Evolutionary conservation across 2,888 invertebrate species (phyloP), one percentile per base, ranked within the genome.

Genomic region (Cephonodes hylas): DNA sequence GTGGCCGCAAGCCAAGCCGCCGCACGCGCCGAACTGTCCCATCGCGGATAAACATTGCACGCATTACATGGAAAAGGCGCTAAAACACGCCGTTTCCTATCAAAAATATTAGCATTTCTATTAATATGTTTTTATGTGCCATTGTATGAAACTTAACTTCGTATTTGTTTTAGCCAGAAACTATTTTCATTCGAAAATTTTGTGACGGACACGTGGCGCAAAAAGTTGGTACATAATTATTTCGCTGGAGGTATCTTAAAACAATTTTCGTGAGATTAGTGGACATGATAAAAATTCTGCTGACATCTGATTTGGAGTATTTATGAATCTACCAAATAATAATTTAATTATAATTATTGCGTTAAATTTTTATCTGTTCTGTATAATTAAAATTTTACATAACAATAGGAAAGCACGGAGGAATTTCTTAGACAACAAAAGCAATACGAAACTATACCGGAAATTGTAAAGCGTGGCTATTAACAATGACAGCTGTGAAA

Each of bases 1-100:
- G 72, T 71, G 75, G 79, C 82, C 83, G 67, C 66, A 45, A 38
- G 46, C 58, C 45, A 56, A 56, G 23, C 27, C 15, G n/a, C 42
- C 8, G 27, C 18, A 7, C 42, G 27, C 13, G 42, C 53, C 22
- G 6, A 13, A 2, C 25, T 20, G 23, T n/a, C 20, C 6, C 22
- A 7, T 38, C 23, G 10, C 10, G 15, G 34, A 3, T 1, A 8
- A 3, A 34, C 34, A 0, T 13, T 4, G 2, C 13, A 34, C 13
- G 13, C 34, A 34, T 34, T 34, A 2, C 34, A 34, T 13, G 13
- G 34, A 34, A 10, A 34, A 10, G 13, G 0, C 10, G n/a, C 38
- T n/a, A n/a, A 13, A 34, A 13, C 13, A 38, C 38, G n/a, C n/a
- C n/a, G n/a, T n/a, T n/a, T n/a, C n/a, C n/a, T n/a, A n/a, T n/a